Conservation (phyloP, 37 sponge, comb jelly and placozoan species). For the Agelas oroides region DNA sequence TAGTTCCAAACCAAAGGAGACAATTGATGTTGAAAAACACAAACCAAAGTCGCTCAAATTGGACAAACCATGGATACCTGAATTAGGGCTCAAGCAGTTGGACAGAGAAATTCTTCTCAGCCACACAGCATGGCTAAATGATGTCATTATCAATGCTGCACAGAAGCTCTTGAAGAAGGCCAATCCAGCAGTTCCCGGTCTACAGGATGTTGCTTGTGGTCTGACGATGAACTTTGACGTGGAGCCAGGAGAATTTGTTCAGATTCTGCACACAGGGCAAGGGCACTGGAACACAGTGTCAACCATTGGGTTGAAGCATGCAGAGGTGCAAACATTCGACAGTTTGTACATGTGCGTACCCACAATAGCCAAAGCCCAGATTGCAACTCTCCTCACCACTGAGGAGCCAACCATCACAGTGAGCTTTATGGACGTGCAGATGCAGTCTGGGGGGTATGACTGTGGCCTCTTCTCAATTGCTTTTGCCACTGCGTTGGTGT, state of each 20-base stretch:
- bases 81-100: neutral
- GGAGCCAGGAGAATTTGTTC: conserved; percentile 35
- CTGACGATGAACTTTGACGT: no score
- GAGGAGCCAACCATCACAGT: no score
- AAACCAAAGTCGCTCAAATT: neutral
- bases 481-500: conserved; percentile 26
- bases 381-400: no score
- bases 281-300: conserved; percentile 34
- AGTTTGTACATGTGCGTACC: neutral
- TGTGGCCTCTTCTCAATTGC: conserved; percentile 50
- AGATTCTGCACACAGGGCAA: conserved; percentile 19
- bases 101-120: conserved; percentile 19
- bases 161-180: conserved; percentile 3
- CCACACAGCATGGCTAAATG: conserved; percentile 2
- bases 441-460: conserved; percentile 16
- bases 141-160: conserved; percentile 8
- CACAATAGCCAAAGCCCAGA: neutral
- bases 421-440: conserved; percentile 32
- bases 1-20: no score
- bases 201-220: conserved; percentile 18
- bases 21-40: no score
- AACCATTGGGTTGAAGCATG: conserved; percentile 13
- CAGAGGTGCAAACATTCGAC: conserved; percentile 14
- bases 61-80: neutral
- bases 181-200: conserved; percentile 7